Evolutionary conservation across 2,888 invertebrate species (phyloP).

Genomic region (Unio delphinus): DNA sequence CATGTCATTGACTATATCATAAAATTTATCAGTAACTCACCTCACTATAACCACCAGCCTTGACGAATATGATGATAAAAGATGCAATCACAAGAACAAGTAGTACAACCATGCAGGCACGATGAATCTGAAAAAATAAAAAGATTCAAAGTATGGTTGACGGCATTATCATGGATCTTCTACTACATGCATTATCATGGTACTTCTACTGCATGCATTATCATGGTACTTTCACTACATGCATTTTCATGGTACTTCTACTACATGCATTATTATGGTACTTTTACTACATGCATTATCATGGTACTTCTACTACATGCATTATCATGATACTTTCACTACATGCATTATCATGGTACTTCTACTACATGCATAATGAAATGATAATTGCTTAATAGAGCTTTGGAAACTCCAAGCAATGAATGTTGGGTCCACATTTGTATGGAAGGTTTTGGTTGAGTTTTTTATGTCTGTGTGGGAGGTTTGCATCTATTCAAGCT

Average conservation of each 20-base stretch:
- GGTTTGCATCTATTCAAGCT: no score
- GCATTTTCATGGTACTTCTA: not conserved
- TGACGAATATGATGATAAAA: slow-evolving; percentile 65
- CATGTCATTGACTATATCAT: no score
- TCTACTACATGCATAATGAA: not conserved
- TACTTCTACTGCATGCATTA: not conserved
- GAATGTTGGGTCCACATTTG: no score
- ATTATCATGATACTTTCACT: no score
- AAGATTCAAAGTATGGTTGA: not conserved
- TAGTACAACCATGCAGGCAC: slow-evolving; percentile 44
- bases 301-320: not conserved
- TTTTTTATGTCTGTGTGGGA: no score
- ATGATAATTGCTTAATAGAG: not conserved
- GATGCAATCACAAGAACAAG: slow-evolving; percentile 48
- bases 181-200: not conserved
- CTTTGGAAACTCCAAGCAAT: not conserved
- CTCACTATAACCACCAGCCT: slow-evolving; percentile 57
- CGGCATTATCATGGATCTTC: not conserved
- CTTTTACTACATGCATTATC: no score
- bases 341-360: not conserved
- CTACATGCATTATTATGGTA: no score
- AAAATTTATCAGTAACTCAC: slow-evolving; percentile 19
- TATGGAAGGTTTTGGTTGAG: no score
- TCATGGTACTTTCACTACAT: no score
- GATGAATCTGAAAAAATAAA: slow-evolving; percentile 35